Percentiles rank a stretch among this genome's conserved stretches.
Evolutionary conservation across 2,797 vertebrate species (phyloP).

Genomic region (Eurystomus glaucurus): DNA sequence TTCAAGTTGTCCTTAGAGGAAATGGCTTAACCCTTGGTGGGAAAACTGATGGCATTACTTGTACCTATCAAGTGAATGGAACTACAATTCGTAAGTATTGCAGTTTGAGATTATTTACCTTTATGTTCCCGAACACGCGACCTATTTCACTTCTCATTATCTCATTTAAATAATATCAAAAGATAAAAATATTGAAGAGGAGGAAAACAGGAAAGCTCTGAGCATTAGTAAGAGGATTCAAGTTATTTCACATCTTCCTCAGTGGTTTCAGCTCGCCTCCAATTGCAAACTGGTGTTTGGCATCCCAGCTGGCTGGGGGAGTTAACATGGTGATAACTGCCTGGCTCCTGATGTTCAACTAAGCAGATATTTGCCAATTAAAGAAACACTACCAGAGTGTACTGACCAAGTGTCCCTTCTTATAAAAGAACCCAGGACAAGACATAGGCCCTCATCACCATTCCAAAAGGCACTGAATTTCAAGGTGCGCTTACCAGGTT

Average conservation of each 20-base stretch:
- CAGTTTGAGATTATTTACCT: rapidly evolving
- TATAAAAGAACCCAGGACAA: neutral
- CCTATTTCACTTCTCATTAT: rapidly evolving
- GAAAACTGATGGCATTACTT: constrained; percentile 81
- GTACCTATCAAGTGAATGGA: constrained; percentile 87
- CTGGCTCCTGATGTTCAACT: neutral
- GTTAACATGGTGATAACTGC: neutral
- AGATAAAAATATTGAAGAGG: neutral
- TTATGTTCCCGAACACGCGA: neutral
- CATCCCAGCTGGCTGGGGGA: neutral
- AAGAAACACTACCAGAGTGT: neutral
- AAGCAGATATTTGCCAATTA: neutral
- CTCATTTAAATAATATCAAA: neutral
- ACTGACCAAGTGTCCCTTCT: neutral
- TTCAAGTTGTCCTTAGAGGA: constrained; percentile 92
- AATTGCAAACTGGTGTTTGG: neutral
- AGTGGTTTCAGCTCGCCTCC: neutral
- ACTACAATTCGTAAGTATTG: constrained; percentile 87
- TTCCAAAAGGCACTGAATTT: neutral
- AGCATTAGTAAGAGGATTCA: neutral
- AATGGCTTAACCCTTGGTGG: constrained; percentile 89
- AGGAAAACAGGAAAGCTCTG: neutral
- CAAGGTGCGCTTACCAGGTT: neutral
- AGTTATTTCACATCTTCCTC: neutral
- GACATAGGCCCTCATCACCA: neutral